A percentile compares a stretch with the other conserved stretches of the same genome.
These are phyloP conservation scores for Neocloeon triangulifer DNA, from an alignment of 1,140 invertebrate species.

Conservation along the genomic window DNA sequence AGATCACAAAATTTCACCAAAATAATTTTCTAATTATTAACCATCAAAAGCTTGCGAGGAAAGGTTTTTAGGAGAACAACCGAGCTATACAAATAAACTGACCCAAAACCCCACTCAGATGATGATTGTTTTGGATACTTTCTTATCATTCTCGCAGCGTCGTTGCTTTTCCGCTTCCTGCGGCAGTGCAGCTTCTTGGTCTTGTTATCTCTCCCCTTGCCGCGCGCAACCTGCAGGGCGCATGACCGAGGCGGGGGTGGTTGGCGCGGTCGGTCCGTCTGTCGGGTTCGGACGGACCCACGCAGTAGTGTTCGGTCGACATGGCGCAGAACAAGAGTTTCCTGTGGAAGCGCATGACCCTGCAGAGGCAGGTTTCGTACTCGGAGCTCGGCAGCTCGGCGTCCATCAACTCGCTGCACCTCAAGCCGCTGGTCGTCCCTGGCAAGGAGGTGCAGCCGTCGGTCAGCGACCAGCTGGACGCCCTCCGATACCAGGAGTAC, in stretches of 20 bases:
- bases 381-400: slow-evolving; percentile 3
- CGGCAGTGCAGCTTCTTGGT: no score
- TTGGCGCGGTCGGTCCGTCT: not conserved
- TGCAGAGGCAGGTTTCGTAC: slow-evolving; percentile 5
- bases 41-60: no score
- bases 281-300: not conserved
- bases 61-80: no score
- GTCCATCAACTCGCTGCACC: no score
- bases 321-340: slow-evolving; percentile 1
- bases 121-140: no score
- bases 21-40: no score
- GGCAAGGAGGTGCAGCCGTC: slow-evolving; percentile 1
- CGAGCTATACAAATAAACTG: no score
- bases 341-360: slow-evolving; percentile 3
- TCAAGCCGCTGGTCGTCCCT: slow-evolving; percentile 1
- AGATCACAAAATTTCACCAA: no score
- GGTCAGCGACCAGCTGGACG: slow-evolving; percentile 1
- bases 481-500: slow-evolving; percentile 3
- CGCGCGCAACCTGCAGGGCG: not conserved
- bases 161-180: no score
- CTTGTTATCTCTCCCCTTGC: not conserved
- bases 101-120: no score
- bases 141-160: no score
- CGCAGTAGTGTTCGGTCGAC: not conserved
- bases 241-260: not conserved